These are phyloP conservation scores for Myripristis jacobus DNA, from an alignment of 2,797 vertebrate genomes.

Conservation along the genomic window DNA sequence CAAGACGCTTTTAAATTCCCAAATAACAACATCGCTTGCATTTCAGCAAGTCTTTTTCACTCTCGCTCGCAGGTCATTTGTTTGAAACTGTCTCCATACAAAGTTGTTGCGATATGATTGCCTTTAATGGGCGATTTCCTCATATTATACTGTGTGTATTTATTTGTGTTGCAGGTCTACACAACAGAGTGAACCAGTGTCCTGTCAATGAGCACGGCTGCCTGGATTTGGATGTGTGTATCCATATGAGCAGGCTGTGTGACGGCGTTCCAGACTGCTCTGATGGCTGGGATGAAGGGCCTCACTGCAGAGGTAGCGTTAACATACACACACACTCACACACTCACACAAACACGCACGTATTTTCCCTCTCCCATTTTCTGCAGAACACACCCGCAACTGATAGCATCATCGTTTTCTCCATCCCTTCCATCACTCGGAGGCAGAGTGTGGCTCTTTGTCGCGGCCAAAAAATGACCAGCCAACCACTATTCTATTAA, in stretches of 20 bases:
- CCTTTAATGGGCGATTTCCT: conserved; percentile 4
- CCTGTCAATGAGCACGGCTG: conserved; percentile 93
- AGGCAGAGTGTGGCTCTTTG: conserved; percentile 18
- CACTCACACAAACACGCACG: conserved; percentile 10
- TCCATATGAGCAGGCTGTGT: conserved; percentile 92
- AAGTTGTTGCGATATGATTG: background rate
- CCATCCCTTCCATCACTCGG: conserved; percentile 1
- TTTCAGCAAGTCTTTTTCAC: background rate
- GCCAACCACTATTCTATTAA: background rate
- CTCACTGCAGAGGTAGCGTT: conserved; percentile 91
- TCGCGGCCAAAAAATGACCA: conserved; percentile 26
- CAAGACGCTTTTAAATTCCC: too few species aligned
- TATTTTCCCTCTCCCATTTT: background rate
- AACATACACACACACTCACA: background rate
- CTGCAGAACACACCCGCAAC: background rate
- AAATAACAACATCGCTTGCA: background rate
- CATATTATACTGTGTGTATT: conserved; percentile 6
- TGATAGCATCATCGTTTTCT: conserved; percentile 17
- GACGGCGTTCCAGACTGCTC: conserved; percentile 90
- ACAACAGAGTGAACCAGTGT: conserved; percentile 91
- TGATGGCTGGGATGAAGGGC: conserved; percentile 92
- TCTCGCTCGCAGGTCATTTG: background rate
- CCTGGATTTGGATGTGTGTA: conserved; percentile 90
- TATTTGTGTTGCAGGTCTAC: conserved; percentile 84
- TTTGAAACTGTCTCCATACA: background rate